phyloP scores from a whole-genome alignment of 2,113 vertebrate species.

The Podarcis cretensis region DNA sequence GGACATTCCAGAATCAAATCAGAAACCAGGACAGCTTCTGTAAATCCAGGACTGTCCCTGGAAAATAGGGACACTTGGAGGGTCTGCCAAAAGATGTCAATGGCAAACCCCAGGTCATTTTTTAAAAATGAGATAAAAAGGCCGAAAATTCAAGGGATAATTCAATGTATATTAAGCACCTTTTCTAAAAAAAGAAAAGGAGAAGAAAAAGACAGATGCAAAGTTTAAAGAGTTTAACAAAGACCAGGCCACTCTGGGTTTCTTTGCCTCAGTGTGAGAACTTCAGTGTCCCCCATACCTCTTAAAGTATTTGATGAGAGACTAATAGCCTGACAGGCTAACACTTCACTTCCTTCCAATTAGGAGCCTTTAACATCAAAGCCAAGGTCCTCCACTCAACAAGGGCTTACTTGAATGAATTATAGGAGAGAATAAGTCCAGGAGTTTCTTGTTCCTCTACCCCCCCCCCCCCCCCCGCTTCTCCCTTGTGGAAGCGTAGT shows the following conservation, averaged over 20 bases:
- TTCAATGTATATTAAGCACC: conserved; percentile 63
- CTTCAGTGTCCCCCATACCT: conserved; percentile 81
- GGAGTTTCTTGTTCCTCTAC: conserved; percentile 72
- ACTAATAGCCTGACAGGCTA: conserved; percentile 93
- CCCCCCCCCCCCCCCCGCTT: too few relatives aligned
- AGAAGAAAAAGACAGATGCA: conserved; percentile 61
- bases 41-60: too few relatives aligned
- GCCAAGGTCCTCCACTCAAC: conserved; percentile 85
- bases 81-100: conserved; percentile 14
- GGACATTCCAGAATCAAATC: too few relatives aligned
- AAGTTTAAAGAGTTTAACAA: conserved; percentile 82
- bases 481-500: conserved; percentile 63
- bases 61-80: too few relatives aligned
- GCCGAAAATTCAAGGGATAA: conserved; percentile 54
- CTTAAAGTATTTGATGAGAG: conserved; percentile 92
- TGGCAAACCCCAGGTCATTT: conserved; percentile 34
- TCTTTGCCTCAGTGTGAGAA: conserved; percentile 87
- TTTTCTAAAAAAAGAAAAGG: conserved; percentile 39
- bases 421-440: conserved; percentile 83
- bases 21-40: too few relatives aligned
- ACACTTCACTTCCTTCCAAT: conserved; percentile 99
- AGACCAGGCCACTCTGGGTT: conserved; percentile 79
- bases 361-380: conserved; percentile 95
- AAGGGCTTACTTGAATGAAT: conserved; percentile 84
- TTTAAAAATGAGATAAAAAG: conserved; percentile 51